These are phyloP conservation scores for Forbesichthys agassizii DNA, from an alignment of 2,113 vertebrate genomes.

Conservation along the genomic window DNA sequence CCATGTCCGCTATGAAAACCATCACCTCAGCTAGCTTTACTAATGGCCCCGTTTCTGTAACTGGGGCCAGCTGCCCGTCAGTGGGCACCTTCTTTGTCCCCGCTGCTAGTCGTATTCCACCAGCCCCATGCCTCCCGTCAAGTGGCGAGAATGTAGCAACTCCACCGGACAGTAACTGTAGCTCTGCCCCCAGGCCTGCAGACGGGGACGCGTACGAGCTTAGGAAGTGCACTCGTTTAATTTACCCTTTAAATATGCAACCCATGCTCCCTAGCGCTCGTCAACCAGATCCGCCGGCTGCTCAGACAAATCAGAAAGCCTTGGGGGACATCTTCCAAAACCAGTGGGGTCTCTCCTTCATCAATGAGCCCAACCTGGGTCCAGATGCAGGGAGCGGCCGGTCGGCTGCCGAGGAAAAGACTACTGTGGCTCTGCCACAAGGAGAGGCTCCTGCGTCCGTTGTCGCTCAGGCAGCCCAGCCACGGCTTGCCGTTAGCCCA, in stretches of 20 bases:
- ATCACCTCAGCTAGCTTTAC: slow-evolving; percentile 94
- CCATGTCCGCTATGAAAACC: slow-evolving; percentile 98
- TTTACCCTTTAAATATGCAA: slow-evolving; percentile 98
- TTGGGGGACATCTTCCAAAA: slow-evolving; percentile 99
- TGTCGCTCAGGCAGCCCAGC: slow-evolving; percentile 81
- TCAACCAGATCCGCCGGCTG: slow-evolving; percentile 86
- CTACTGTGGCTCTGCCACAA: slow-evolving; percentile 84
- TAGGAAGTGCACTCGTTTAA: slow-evolving; percentile 93
- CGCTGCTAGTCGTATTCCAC: slow-evolving; percentile 86
- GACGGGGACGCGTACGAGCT: slow-evolving; percentile 80
- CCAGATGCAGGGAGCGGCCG: slow-evolving; percentile 80
- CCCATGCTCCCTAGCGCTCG: slow-evolving; percentile 86
- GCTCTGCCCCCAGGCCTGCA: slow-evolving; percentile 67
- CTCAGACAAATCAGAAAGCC: slow-evolving; percentile 92
- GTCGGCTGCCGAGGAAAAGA: slow-evolving; percentile 75
- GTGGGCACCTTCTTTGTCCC: slow-evolving; percentile 84
- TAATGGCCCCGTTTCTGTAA: slow-evolving; percentile 89
- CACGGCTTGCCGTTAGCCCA: slow-evolving; percentile 82
- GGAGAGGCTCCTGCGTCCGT: slow-evolving; percentile 80
- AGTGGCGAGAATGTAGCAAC: slow-evolving; percentile 84
- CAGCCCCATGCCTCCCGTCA: slow-evolving; percentile 63
- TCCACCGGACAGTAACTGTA: slow-evolving; percentile 79
- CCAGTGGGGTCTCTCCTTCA: slow-evolving; percentile 99
- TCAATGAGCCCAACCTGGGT: slow-evolving; percentile 92
- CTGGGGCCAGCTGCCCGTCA: slow-evolving; percentile 81